Evolutionary conservation across 1,140 invertebrate species (phyloP), one percentile per base, ranked within the genome.

Genomic region (Drosophila busckii): DNA sequence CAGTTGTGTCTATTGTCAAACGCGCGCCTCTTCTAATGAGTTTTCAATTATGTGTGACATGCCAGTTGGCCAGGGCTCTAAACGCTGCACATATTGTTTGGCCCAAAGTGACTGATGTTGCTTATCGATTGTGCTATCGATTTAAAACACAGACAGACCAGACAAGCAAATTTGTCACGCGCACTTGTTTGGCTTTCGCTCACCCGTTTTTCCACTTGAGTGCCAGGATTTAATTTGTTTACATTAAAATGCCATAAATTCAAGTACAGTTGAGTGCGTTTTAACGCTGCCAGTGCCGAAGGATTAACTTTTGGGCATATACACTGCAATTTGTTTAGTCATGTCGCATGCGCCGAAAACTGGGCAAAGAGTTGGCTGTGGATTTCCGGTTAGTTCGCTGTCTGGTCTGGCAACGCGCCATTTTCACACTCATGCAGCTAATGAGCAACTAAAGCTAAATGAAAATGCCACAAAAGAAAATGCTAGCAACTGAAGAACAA

Each of bases 371-470:
- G 29, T 34, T 67, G 40, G 20, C 38, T 48, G 44, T 46, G 50
- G 44, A 69, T 80, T 80, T 80, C 73, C 73, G 73, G 73, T 53
- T 28, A 22, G 17, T 7, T 28, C 23, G 40, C 38, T 38, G 38
- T 12, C 15, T 16, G 20, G 13, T 19, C 35, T 34, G 19, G 15
- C 17, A 34, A 82, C 68, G 68, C 73, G 73, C 62, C 73, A 69
- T 80, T 73, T 80, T 80, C 75, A 73, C 75, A 80, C 68, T 82
- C 75, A 82, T 82, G 64, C 65, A 46, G 40, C 69, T 80, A 80
- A 82, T 82, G 75, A 80, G 75, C 75, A 80, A 80, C n/a, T 80
- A 80, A 78, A 82, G 70, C 71, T 82, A 80, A 80, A 80, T 70
- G 62, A 70, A 83, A 82, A 82, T 75, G 66, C 78, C 65, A 61